A percentile compares a stretch with the other conserved stretches of the same genome.
phyloP scores from a whole-genome alignment of 37 sponge, comb jelly and placozoan species.

The Hexactinellida sp. region DNA sequence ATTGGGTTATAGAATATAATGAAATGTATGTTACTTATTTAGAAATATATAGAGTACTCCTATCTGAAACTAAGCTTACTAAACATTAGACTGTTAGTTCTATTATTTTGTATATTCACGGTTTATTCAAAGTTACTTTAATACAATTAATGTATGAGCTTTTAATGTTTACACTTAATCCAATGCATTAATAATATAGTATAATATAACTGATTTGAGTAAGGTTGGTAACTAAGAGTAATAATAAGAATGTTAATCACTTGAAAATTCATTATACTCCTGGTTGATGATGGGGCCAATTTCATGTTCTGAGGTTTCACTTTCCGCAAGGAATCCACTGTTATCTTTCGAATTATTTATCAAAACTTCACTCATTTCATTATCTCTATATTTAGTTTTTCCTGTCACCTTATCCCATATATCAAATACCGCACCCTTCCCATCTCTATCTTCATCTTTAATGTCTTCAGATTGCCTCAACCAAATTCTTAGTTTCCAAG shows the following conservation, averaged over 20 bases:
- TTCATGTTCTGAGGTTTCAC: not conserved
- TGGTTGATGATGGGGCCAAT: not conserved
- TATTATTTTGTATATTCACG: no score
- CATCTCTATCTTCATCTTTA: not conserved
- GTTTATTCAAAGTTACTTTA: no score
- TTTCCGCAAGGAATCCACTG: not conserved
- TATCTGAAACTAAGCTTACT: no score
- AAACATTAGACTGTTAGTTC: no score
- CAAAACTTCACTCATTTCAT: not conserved
- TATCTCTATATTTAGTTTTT: not conserved
- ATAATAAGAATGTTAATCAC: not conserved
- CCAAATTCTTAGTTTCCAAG: not conserved
- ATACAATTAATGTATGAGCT: no score
- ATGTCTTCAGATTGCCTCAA: not conserved
- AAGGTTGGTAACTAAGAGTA: no score
- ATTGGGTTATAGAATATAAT: no score
- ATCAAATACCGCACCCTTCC: not conserved
- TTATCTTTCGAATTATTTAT: not conserved
- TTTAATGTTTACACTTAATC: no score
- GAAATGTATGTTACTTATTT: no score
- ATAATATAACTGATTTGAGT: no score
- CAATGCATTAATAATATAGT: no score
- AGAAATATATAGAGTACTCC: no score
- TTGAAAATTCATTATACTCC: not conserved
- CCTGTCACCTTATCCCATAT: not conserved